Evolutionary conservation across 2,113 vertebrate species (phyloP), one percentile per base, ranked within the genome.

Genomic region (Anarhynchus alexandrinus): DNA sequence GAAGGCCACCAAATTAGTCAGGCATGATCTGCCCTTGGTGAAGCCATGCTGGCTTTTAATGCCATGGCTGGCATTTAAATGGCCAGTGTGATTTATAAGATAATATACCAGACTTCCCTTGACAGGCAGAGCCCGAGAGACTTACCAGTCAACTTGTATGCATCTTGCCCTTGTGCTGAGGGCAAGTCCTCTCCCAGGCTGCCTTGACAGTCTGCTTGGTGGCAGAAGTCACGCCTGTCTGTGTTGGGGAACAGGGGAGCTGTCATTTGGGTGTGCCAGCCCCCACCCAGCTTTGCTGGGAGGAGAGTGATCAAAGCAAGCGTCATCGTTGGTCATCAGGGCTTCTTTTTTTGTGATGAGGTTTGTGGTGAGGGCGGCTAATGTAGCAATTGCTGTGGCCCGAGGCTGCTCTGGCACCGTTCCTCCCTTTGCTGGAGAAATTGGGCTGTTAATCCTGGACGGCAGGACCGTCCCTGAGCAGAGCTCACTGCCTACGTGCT

Each of bases 251-350:
- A 12, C 29, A 10, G 27, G 15, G 38, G 51, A 88, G 54, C 65
- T 86, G 72, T 19, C 0, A 1, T 26, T 77, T 9, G 61, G 66
- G 11, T 2, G 16, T 47, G 40, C 36, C 11, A 29, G 34, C 47
- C 6, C 40, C 9, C 2, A 15, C 19, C 14, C 42, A 20, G 70
- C 34, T 76, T 67, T 27, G 34, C 55, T 80, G 80, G 55, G 26
- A 55, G 52, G n/a, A 0, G 6, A 23, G 14, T 2, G 23, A 49
- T 70, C 25, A 36, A 45, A 77, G 74, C 58, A 16, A 62, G n/a
- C 0, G 0, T 52, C 59, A 2, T 5, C 2, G 1, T 66, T 57
- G 11, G n/a, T 45, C 45, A 18, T 36, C 2, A 2, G 23, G 70
- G 54, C 36, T 57, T 0, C 45, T 45, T 45, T 45, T 45, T 45